Evolutionary conservation across 2,888 invertebrate genomes (phyloP).

Genomic region (Archips xylosteana): DNA sequence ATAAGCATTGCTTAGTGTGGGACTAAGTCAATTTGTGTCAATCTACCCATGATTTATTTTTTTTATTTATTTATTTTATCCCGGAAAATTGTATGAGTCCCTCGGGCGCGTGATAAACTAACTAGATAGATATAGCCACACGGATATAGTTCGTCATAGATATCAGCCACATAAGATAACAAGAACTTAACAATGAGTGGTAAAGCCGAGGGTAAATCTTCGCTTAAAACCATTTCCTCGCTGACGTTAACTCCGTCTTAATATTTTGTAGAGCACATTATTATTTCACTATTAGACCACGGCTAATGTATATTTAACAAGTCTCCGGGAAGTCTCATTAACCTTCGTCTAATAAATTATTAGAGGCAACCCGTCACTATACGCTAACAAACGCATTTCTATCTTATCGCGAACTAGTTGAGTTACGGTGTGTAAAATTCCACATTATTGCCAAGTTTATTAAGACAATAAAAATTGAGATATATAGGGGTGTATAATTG

Average conservation of each 20-base stretch:
- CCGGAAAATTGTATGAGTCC: too few species aligned
- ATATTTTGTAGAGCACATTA: slow-evolving; percentile 6
- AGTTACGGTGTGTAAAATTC: slow-evolving; percentile 22
- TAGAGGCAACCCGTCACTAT: slow-evolving; percentile 10
- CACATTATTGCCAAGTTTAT: slow-evolving; percentile 6
- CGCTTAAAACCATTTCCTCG: not conserved
- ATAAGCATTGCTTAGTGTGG: too few species aligned
- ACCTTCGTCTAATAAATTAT: slow-evolving; percentile 25
- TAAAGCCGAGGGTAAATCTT: not conserved
- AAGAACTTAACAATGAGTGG: too few species aligned
- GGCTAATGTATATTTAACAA: slow-evolving; percentile 17
- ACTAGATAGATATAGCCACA: too few species aligned
- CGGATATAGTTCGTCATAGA: too few species aligned
- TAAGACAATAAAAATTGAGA: not conserved
- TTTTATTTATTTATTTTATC: too few species aligned
- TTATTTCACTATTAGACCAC: slow-evolving; percentile 4
- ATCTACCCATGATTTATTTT: too few species aligned
- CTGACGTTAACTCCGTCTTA: slow-evolving; percentile 3
- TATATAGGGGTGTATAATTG: slow-evolving; percentile 1
- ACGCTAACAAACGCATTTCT: not conserved
- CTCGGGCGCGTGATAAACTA: too few species aligned
- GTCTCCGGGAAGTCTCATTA: slow-evolving; percentile 8
- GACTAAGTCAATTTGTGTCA: too few species aligned
- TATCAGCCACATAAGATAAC: too few species aligned
- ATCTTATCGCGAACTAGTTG: slow-evolving; percentile 22